A percentile compares a stretch with the other conserved stretches of the same genome.
phyloP scores from a whole-genome alignment of 2,888 invertebrate species.

The Lymantria dispar region DNA sequence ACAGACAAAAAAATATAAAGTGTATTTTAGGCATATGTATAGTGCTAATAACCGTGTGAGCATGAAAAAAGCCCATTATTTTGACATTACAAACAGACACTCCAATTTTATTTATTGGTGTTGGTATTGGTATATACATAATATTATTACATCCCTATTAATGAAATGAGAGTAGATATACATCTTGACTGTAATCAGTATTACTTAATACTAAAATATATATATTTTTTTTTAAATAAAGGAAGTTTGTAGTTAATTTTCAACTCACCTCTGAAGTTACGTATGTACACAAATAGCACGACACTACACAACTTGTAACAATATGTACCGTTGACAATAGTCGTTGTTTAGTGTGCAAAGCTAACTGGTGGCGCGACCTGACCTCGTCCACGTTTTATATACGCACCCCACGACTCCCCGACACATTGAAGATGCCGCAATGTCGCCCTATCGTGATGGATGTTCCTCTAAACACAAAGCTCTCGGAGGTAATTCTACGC shows the following conservation, averaged over 20 bases:
- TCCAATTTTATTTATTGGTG: too few species aligned
- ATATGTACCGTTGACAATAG: slow-evolving; percentile 49
- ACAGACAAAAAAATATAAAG: too few species aligned
- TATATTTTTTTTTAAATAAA: neutral
- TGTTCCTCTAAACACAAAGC: slow-evolving; percentile 46
- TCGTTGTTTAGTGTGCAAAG: slow-evolving; percentile 50
- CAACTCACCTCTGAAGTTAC: slow-evolving; percentile 54
- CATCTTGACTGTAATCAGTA: neutral
- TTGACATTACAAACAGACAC: too few species aligned
- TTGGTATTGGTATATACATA: too few species aligned
- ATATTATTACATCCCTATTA: too few species aligned
- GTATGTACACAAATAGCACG: slow-evolving; percentile 55
- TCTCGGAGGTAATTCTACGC: slow-evolving; percentile 29
- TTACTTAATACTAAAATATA: too few species aligned
- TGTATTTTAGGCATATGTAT: too few species aligned
- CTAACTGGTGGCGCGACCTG: slow-evolving; percentile 69
- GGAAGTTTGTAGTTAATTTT: neutral
- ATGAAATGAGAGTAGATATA: too few species aligned
- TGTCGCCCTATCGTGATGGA: slow-evolving; percentile 60
- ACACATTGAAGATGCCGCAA: slow-evolving; percentile 61
- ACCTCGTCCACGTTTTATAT: slow-evolving; percentile 60
- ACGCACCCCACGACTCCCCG: slow-evolving; percentile 58
- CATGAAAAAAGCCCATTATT: too few species aligned
- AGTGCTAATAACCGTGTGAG: too few species aligned
- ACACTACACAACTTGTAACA: slow-evolving; percentile 56